Evolutionary conservation across 1,140 invertebrate species (phyloP).

Genomic region (Globodera ellingtonae): DNA sequence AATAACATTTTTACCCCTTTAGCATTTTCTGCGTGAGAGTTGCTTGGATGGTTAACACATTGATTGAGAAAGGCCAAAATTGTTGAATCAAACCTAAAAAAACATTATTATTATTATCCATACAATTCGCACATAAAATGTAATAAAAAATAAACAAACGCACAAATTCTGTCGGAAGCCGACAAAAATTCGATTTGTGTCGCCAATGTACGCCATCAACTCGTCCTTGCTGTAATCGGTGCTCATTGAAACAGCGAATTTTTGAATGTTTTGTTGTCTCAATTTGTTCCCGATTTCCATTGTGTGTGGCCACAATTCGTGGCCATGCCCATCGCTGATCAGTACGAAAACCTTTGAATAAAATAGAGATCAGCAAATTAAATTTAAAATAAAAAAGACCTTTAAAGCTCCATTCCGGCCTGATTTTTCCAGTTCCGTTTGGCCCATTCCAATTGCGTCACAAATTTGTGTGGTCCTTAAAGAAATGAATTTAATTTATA

Average conservation of each 20-base stretch:
- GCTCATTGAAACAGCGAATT: neutral
- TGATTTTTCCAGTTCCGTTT: neutral
- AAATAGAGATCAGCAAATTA: neutral
- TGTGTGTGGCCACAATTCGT: neutral
- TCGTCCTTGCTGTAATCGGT: neutral
- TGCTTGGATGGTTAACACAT: neutral
- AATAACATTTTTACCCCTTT: neutral
- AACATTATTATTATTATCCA: neutral
- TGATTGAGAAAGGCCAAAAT: neutral
- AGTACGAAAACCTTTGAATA: neutral
- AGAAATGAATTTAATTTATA: neutral
- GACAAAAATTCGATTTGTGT: neutral
- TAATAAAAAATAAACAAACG: neutral
- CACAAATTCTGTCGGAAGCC: neutral
- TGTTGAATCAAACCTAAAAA: neutral
- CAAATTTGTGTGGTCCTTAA: neutral
- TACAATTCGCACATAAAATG: neutral
- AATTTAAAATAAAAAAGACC: too few species aligned
- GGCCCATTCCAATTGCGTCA: neutral
- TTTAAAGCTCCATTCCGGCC: neutral
- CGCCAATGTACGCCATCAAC: neutral
- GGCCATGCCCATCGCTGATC: neutral
- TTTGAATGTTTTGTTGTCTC: neutral
- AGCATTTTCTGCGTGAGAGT: neutral
- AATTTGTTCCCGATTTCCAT: neutral